Evolutionary conservation across 2,888 invertebrate genomes (phyloP).

Genomic region (Chloromyia formosa): DNA sequence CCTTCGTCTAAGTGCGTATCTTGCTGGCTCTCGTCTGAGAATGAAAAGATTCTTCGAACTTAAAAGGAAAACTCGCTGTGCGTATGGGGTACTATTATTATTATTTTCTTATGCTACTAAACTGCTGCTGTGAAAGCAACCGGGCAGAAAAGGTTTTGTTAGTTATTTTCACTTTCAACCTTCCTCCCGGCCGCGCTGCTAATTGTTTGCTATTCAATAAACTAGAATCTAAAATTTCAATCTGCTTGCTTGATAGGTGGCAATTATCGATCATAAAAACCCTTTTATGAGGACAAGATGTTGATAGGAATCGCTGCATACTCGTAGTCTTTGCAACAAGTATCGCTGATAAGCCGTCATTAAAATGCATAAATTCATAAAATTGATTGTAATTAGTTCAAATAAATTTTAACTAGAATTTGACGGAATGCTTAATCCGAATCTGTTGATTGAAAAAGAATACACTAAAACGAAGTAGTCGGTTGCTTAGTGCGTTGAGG

Average conservation of each 20-base stretch:
- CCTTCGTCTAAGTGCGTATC: background rate
- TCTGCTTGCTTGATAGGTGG: slow-evolving; percentile 31
- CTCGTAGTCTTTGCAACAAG: too few relatives aligned
- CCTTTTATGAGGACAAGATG: background rate
- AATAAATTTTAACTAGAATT: too few relatives aligned
- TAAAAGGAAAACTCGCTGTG: too few relatives aligned
- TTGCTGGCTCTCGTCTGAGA: background rate
- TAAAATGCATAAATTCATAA: background rate
- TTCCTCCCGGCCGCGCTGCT: background rate
- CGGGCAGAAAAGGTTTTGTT: background rate
- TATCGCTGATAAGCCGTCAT: background rate
- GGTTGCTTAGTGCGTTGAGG: too few relatives aligned
- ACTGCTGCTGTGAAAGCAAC: background rate
- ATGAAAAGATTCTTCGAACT: background rate
- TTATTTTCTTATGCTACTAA: too few relatives aligned
- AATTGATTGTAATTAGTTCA: slow-evolving; percentile 1
- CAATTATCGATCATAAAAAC: slow-evolving; percentile 32
- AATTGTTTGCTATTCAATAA: slow-evolving; percentile 32
- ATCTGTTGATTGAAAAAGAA: too few relatives aligned
- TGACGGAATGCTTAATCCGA: too few relatives aligned
- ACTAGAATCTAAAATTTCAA: slow-evolving; percentile 32
- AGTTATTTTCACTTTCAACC: slow-evolving; percentile 14
- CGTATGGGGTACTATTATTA: too few relatives aligned
- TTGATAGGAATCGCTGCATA: background rate
- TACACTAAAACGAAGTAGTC: too few relatives aligned